Conservation (phyloP, 2,888 invertebrate species). For the Drosophila leonis region DNA sequence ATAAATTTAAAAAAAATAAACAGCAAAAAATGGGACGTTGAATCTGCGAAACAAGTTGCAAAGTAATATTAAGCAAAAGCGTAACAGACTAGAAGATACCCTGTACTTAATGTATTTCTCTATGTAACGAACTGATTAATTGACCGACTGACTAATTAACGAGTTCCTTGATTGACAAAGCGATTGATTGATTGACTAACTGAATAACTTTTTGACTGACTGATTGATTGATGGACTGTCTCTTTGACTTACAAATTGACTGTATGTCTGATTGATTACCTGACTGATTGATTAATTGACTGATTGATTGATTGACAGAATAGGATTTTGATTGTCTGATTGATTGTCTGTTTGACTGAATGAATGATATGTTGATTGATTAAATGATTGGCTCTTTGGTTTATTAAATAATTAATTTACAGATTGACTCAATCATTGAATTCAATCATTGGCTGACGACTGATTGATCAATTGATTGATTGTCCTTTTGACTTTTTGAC, state of each 20-base stretch:
- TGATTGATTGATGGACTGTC: neutral
- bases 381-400: too few relatives aligned
- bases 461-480: neutral
- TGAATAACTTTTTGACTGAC: too few relatives aligned
- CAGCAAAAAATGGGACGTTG: neutral
- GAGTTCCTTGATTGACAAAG: too few relatives aligned
- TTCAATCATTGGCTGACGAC: too few relatives aligned
- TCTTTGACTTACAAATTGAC: neutral
- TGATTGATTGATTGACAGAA: neutral
- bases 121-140: too few relatives aligned
- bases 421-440: too few relatives aligned
- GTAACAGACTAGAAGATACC: conserved; percentile 10
- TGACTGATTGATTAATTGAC: neutral
- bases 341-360: too few relatives aligned
- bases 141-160: neutral
- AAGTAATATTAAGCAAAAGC: conserved; percentile 5
- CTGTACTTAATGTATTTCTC: neutral
- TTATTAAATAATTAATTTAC: too few relatives aligned
- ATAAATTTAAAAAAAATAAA: neutral
- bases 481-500: too few relatives aligned
- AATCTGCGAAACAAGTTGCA: conserved; percentile 13
- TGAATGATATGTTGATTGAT: too few relatives aligned
- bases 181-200: too few relatives aligned
- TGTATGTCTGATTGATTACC: neutral
- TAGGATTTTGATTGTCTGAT: too few relatives aligned